These are phyloP conservation scores for Sinocyclocheilus maitianheensis DNA, from an alignment of 2,113 vertebrate species.

Conservation along the genomic window DNA sequence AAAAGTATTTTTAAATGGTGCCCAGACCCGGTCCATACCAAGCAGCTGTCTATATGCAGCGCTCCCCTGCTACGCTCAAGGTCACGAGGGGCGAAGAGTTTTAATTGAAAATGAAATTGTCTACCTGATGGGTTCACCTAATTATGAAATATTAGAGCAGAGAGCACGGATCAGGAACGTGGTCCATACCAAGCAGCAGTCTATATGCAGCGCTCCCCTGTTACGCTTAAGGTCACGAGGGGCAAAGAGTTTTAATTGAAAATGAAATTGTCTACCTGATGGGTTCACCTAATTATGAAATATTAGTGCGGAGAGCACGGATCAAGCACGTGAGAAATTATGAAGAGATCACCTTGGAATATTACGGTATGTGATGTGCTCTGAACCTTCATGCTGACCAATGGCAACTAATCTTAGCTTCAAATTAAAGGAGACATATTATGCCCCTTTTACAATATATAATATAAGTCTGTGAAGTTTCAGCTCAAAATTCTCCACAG, in stretches of 20 bases:
- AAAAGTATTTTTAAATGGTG: constrained; percentile 70
- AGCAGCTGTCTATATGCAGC: constrained; percentile 58
- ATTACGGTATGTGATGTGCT: constrained; percentile 40
- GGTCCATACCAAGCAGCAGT: constrained; percentile 51
- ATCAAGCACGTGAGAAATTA: constrained; percentile 68
- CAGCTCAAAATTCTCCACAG: no score
- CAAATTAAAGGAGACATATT: constrained; percentile 37
- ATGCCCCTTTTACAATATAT: no score
- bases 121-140: constrained; percentile 78
- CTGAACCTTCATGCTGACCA: constrained; percentile 50
- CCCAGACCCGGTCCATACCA: constrained; percentile 56
- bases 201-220: constrained; percentile 59
- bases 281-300: constrained; percentile 80
- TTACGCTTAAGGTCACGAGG: constrained; percentile 69
- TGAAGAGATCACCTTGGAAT: constrained; percentile 66
- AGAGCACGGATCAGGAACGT: constrained; percentile 63
- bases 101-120: constrained; percentile 80
- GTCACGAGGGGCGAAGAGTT: constrained; percentile 69
- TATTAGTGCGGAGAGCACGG: constrained; percentile 65
- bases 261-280: constrained; percentile 77
- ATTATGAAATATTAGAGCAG: constrained; percentile 75
- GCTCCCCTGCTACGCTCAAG: constrained; percentile 64
- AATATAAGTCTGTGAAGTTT: no score
- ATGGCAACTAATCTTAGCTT: constrained; percentile 51
- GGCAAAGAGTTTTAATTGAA: constrained; percentile 77